phyloP scores from a whole-genome alignment of 2,888 invertebrate species.

The Sarcophaga subvicina region DNA sequence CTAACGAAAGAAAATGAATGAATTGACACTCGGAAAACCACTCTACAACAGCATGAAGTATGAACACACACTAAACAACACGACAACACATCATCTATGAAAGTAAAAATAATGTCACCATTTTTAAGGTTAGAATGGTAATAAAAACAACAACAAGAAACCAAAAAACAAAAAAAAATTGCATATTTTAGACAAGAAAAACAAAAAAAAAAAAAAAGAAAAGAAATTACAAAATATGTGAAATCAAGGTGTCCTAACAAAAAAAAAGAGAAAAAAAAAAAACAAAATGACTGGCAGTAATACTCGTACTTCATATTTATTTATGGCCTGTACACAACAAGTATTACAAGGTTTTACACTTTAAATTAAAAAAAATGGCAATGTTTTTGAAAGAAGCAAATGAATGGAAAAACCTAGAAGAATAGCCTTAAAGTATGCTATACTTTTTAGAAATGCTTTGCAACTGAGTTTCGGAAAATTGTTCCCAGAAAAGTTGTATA shows the following conservation, averaged over 20 bases:
- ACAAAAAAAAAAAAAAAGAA: background rate
- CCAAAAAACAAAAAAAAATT: background rate
- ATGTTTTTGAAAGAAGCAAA: background rate
- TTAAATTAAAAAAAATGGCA: conserved; percentile 36
- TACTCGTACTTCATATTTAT: conserved; percentile 44
- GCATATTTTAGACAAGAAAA: background rate
- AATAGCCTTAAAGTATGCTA: background rate
- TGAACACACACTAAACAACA: conserved; percentile 14
- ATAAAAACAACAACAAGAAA: background rate
- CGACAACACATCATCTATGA: conserved; percentile 38
- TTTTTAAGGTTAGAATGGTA: conserved; percentile 39
- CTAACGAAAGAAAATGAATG: conserved; percentile 30
- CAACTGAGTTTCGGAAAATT: too few species aligned
- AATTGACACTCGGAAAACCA: conserved; percentile 29
- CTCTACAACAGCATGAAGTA: background rate
- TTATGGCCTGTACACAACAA: conserved; percentile 36
- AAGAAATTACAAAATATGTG: background rate
- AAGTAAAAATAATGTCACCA: conserved; percentile 60
- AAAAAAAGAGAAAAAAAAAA: background rate
- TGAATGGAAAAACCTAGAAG: background rate
- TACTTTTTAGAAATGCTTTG: background rate
- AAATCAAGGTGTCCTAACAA: conserved; percentile 15
- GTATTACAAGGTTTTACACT: conserved; percentile 45
- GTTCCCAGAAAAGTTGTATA: too few species aligned
- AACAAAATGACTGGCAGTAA: conserved; percentile 15